phyloP scores from a whole-genome alignment of 2,797 vertebrate genomes.

The Anguilla anguilla region DNA sequence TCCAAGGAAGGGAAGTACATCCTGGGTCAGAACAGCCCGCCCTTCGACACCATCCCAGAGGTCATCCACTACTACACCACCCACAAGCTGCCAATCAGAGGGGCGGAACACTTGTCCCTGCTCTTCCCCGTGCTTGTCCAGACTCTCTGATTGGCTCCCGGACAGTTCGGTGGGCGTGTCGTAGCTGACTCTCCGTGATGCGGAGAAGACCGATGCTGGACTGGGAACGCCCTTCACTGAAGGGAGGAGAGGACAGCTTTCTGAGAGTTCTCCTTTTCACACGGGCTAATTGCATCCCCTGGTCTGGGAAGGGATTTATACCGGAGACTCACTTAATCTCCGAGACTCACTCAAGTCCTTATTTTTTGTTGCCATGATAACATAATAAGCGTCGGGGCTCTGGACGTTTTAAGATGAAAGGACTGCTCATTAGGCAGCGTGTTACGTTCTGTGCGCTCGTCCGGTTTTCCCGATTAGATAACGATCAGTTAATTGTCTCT shows the following conservation, averaged over 20 bases:
- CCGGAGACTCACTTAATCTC: slow-evolving; percentile 45
- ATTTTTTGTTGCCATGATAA: slow-evolving; percentile 1
- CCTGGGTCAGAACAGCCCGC: slow-evolving; percentile 87
- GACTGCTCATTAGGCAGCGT: not conserved
- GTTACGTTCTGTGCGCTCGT: not conserved
- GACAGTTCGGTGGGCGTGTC: slow-evolving; percentile 40
- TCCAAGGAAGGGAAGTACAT: slow-evolving; percentile 82
- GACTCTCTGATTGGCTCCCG: slow-evolving; percentile 72
- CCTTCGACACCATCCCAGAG: slow-evolving; percentile 84
- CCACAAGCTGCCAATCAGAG: slow-evolving; percentile 85
- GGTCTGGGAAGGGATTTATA: slow-evolving; percentile 48
- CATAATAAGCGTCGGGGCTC: not conserved
- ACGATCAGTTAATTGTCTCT: not conserved
- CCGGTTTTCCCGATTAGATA: not conserved
- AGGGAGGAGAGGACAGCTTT: slow-evolving; percentile 34
- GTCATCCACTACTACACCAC: slow-evolving; percentile 86
- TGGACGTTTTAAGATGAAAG: not conserved
- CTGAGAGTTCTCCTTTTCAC: slow-evolving; percentile 42
- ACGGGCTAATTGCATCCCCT: slow-evolving; percentile 48
- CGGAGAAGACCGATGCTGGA: slow-evolving; percentile 33
- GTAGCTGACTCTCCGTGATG: slow-evolving; percentile 47
- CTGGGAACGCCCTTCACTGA: slow-evolving; percentile 21
- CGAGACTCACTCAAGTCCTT: slow-evolving; percentile 30
- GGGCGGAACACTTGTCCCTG: slow-evolving; percentile 84
- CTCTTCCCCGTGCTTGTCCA: slow-evolving; percentile 84